Evolutionary conservation across 2,113 vertebrate genomes (phyloP).

Genomic region (Oncorhynchus clarkii): DNA sequence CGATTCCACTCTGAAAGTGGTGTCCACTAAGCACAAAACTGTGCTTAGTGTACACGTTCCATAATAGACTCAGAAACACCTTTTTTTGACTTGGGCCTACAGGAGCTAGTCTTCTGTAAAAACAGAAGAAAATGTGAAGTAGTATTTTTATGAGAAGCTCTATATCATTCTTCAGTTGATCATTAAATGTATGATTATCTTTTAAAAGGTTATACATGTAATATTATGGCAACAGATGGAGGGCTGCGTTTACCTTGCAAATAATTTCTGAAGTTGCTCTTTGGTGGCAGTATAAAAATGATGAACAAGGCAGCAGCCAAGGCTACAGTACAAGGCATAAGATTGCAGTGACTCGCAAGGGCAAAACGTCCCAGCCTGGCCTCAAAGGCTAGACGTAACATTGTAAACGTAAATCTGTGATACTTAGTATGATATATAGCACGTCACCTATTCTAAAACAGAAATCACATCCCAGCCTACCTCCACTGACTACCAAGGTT

Average conservation of each 20-base stretch:
- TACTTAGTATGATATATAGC: conserved; percentile 24
- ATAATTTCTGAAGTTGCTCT: conserved; percentile 97
- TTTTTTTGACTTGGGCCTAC: background rate
- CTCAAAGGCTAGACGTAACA: conserved; percentile 61
- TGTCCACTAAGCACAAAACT: background rate
- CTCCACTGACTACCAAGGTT: conserved; percentile 69
- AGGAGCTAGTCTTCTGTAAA: conserved; percentile 22
- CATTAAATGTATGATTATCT: conserved; percentile 98
- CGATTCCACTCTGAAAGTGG: background rate
- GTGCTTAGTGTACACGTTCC: background rate
- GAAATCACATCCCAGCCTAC: conserved; percentile 70
- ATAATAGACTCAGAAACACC: background rate
- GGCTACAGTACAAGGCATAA: conserved; percentile 76
- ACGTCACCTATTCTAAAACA: conserved; percentile 64
- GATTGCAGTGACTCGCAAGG: conserved; percentile 74
- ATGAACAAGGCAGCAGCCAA: conserved; percentile 86
- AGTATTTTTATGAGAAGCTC: conserved; percentile 88
- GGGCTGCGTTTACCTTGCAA: conserved; percentile 94
- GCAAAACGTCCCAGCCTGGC: conserved; percentile 75
- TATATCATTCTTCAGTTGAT: conserved; percentile 97
- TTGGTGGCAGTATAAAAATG: conserved; percentile 99
- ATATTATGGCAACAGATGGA: conserved; percentile 97
- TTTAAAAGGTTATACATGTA: conserved; percentile 98
- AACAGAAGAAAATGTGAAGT: conserved; percentile 35
- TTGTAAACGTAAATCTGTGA: too few species aligned